Percentiles rank a stretch among this genome's conserved stretches.
Evolutionary conservation across 2,797 vertebrate genomes (phyloP).

Genomic region (Cyprinodon diabolis): DNA sequence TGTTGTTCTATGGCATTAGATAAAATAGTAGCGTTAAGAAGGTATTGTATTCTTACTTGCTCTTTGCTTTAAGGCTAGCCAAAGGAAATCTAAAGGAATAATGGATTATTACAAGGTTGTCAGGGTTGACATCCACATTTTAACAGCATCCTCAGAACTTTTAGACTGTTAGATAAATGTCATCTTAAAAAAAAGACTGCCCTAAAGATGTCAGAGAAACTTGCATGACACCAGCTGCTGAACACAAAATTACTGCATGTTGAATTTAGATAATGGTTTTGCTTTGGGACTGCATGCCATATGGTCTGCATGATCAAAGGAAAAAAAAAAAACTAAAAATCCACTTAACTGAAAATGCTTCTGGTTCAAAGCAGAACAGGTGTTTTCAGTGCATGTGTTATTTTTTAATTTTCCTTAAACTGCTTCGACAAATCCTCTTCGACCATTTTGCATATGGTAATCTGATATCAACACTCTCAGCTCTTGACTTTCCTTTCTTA

Average conservation of each 20-base stretch:
- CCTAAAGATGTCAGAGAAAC: constrained; percentile 48
- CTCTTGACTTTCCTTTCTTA: constrained; percentile 24
- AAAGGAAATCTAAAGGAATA: constrained; percentile 23
- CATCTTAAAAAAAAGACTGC: constrained; percentile 36
- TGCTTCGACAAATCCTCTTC: constrained; percentile 8
- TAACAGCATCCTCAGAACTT: constrained; percentile 55
- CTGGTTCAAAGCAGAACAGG: background rate
- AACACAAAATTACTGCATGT: constrained; percentile 60
- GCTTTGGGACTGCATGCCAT: constrained; percentile 62
- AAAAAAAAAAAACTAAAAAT: constrained; percentile 49
- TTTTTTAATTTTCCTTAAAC: constrained; percentile 51
- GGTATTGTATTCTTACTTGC: background rate
- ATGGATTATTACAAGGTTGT: constrained; percentile 51
- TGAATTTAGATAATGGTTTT: constrained; percentile 48
- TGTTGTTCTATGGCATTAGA: background rate
- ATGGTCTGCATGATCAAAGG: constrained; percentile 66
- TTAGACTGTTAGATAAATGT: constrained; percentile 44
- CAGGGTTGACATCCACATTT: constrained; percentile 46
- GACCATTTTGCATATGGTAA: constrained; percentile 15
- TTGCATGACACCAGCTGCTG: constrained; percentile 64
- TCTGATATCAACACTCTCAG: constrained; percentile 21
- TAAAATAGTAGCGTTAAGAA: background rate
- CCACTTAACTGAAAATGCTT: constrained; percentile 25
- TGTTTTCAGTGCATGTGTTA: constrained; percentile 42
- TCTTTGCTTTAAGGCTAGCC: constrained; percentile 15